Conservation (phyloP, 2,113 vertebrate genomes). For the Shinisaurus crocodilurus region DNA sequence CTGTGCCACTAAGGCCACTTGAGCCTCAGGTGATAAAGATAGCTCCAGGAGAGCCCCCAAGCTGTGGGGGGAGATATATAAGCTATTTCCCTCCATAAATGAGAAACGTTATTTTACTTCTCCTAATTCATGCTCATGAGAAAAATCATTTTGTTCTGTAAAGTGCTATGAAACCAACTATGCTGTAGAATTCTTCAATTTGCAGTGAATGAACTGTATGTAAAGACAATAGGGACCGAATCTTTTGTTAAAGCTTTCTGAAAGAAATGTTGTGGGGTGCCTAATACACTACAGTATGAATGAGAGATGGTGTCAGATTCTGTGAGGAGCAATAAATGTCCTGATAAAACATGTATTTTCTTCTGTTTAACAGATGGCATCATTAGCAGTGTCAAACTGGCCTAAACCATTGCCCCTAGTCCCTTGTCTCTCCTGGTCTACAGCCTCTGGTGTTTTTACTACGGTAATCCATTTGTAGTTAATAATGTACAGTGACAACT, state of each 20-base stretch:
- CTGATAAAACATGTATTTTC: conserved; percentile 9
- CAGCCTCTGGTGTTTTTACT: conserved; percentile 97
- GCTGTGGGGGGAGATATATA: no score
- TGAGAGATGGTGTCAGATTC: not conserved
- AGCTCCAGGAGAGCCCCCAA: no score
- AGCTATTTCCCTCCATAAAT: not conserved
- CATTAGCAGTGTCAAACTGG: conserved; percentile 96
- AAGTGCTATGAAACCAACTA: not conserved
- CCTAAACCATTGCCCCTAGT: conserved; percentile 95
- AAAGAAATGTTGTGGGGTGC: not conserved
- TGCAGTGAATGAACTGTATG: not conserved
- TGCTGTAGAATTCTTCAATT: not conserved
- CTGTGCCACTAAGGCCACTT: no score
- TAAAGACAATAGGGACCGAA: not conserved
- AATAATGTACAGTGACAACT: not conserved
- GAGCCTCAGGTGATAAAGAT: no score
- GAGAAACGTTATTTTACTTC: not conserved
- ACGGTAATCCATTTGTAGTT: conserved; percentile 82
- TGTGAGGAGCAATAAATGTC: not conserved
- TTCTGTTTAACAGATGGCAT: conserved; percentile 90
- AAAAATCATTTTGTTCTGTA: not conserved
- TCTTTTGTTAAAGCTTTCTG: not conserved
- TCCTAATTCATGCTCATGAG: not conserved
- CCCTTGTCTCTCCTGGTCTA: conserved; percentile 98
- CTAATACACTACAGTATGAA: not conserved